These are phyloP conservation scores for Cephus pulcher DNA, from an alignment of 2,888 invertebrate genomes.

Conservation along the genomic window DNA sequence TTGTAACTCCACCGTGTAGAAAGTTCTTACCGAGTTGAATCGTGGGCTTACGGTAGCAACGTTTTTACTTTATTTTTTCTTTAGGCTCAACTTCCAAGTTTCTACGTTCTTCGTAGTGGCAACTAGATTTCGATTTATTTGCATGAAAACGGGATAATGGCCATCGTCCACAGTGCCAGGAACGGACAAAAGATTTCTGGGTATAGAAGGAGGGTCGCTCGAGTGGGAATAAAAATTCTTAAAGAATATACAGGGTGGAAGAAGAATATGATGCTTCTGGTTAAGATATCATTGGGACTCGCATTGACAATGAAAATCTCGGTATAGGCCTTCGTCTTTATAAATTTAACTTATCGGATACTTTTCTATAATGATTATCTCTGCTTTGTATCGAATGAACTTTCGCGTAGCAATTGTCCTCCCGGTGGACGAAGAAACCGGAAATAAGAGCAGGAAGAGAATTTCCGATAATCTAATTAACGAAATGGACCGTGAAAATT, in stretches of 20 bases:
- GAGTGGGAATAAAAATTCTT: neutral
- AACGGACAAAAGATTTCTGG: neutral
- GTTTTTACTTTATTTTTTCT: neutral
- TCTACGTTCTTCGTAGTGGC: neutral
- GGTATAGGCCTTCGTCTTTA: neutral
- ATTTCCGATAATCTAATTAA: slow-evolving; percentile 27
- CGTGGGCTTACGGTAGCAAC: neutral
- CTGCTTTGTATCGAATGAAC: slow-evolving; percentile 18
- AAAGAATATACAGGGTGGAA: neutral
- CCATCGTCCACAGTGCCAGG: neutral
- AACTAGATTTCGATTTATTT: neutral
- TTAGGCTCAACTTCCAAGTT: neutral
- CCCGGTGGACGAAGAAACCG: neutral
- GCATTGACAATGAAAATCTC: neutral
- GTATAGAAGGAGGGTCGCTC: neutral
- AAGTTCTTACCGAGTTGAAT: neutral
- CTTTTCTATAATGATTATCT: neutral
- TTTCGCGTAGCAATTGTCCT: slow-evolving; percentile 15
- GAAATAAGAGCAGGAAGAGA: slow-evolving; percentile 5
- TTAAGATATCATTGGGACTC: neutral
- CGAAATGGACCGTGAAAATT: neutral
- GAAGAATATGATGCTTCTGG: neutral
- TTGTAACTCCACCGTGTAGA: neutral
- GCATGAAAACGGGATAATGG: neutral
- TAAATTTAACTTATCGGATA: neutral